These are phyloP conservation scores for Heliothis subflexa DNA, from an alignment of 1,140 invertebrate genomes.

Conservation along the genomic window DNA sequence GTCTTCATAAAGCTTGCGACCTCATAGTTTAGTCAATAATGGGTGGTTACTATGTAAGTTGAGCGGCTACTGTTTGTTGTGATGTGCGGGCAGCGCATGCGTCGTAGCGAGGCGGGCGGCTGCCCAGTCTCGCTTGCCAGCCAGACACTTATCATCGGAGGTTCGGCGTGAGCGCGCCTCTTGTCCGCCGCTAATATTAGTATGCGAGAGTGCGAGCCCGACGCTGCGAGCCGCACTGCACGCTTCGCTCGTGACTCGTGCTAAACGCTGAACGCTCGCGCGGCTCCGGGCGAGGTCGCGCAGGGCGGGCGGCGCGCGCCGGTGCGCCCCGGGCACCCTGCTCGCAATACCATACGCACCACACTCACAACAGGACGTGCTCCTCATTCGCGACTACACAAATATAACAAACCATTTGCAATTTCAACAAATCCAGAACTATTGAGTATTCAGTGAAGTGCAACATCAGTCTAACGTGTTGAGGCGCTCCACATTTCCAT, in stretches of 20 bases:
- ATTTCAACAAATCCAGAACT: constrained; percentile 5
- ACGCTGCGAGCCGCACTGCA: constrained; percentile 25
- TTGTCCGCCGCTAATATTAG: constrained; percentile 67
- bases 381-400: constrained; percentile 28
- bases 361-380: constrained; percentile 58
- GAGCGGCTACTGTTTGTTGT: constrained; percentile 55
- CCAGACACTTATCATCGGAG: constrained; percentile 59
- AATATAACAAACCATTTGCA: not conserved
- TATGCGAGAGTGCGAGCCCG: constrained; percentile 60
- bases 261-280: constrained; percentile 50
- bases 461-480: not conserved
- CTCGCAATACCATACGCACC: constrained; percentile 60
- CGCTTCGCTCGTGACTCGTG: constrained; percentile 42
- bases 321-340: constrained; percentile 57
- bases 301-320: constrained; percentile 81
- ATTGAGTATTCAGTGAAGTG: constrained; percentile 32
- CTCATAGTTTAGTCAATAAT: constrained; percentile 58
- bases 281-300: constrained; percentile 65
- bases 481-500: not conserved
- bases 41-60: constrained; percentile 54
- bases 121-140: constrained; percentile 35
- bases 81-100: constrained; percentile 59
- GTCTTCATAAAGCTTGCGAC: constrained; percentile 33
- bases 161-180: constrained; percentile 58
- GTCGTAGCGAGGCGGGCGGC: constrained; percentile 49